Evolutionary conservation across 2,888 invertebrate genomes (phyloP).

Genomic region (Latrodectus elegans): DNA sequence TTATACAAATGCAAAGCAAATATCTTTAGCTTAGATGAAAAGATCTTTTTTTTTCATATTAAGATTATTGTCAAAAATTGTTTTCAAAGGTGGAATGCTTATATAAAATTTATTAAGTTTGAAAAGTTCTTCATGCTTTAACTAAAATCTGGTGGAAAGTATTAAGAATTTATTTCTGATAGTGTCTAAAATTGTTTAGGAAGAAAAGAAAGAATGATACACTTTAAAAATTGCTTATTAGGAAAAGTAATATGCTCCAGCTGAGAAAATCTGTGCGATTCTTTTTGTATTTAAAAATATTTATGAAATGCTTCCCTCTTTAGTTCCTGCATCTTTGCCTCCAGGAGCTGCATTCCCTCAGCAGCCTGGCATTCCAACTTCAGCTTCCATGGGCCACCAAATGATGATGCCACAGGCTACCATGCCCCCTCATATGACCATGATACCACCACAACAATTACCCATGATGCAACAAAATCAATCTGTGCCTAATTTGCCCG

Average conservation of each 20-base stretch:
- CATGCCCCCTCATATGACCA: slow-evolving; percentile 49
- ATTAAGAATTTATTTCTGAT: neutral
- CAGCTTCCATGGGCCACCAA: slow-evolving; percentile 40
- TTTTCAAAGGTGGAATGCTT: too few relatives aligned
- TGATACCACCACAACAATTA: slow-evolving; percentile 25
- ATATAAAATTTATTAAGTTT: too few relatives aligned
- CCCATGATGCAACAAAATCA: slow-evolving; percentile 39
- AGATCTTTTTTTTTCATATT: neutral
- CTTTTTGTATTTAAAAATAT: neutral
- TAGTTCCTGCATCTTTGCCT: slow-evolving; percentile 46
- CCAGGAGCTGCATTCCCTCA: slow-evolving; percentile 61
- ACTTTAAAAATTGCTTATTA: neutral
- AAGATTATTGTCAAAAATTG: too few relatives aligned
- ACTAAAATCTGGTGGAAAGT: neutral
- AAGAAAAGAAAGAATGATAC: neutral
- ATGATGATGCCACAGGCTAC: slow-evolving; percentile 60
- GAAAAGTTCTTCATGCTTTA: neutral
- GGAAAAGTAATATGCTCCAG: too few relatives aligned
- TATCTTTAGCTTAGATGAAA: neutral
- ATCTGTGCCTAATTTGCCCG: slow-evolving; percentile 18
- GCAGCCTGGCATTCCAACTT: slow-evolving; percentile 34
- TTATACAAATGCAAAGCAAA: neutral
- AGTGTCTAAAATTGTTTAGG: neutral
- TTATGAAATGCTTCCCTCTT: neutral
- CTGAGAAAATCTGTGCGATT: too few relatives aligned